These are phyloP conservation scores for Cacatua alba DNA, from an alignment of 2,113 vertebrate species.

Conservation along the genomic window DNA sequence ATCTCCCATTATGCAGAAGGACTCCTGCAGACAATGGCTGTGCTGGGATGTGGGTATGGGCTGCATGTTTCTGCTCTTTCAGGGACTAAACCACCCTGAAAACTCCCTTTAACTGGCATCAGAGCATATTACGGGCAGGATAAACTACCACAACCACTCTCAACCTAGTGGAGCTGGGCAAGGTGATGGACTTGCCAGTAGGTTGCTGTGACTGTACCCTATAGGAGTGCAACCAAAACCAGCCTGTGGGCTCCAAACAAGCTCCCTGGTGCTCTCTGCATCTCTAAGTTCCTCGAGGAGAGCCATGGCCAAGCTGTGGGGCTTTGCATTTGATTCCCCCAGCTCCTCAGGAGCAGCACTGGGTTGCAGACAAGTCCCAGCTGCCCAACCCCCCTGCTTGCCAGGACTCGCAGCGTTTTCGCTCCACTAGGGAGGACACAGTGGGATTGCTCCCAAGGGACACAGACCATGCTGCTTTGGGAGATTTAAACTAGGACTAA, in stretches of 20 bases:
- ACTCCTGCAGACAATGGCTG: neutral
- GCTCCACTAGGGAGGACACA: neutral
- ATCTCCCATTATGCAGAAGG: neutral
- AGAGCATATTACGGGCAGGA: neutral
- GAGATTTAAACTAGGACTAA: neutral
- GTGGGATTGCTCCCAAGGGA: neutral
- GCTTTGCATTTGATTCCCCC: neutral
- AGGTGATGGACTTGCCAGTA: neutral
- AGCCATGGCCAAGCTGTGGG: neutral
- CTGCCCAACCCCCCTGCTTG: neutral
- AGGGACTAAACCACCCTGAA: neutral
- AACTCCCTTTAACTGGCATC: neutral
- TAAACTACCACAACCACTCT: neutral
- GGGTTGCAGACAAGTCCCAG: neutral
- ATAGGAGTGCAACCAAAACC: neutral
- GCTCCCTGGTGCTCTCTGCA: neutral
- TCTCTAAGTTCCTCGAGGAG: fast-evolving
- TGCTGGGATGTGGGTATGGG: neutral
- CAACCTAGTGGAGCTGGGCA: neutral
- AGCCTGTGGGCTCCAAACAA: neutral
- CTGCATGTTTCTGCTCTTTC: neutral
- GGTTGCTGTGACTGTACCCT: neutral
- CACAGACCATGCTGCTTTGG: fast-evolving
- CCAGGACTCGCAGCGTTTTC: neutral
- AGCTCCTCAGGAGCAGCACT: neutral